Evolutionary conservation across 2,113 vertebrate species (phyloP).

Genomic region (Abramis brama): DNA sequence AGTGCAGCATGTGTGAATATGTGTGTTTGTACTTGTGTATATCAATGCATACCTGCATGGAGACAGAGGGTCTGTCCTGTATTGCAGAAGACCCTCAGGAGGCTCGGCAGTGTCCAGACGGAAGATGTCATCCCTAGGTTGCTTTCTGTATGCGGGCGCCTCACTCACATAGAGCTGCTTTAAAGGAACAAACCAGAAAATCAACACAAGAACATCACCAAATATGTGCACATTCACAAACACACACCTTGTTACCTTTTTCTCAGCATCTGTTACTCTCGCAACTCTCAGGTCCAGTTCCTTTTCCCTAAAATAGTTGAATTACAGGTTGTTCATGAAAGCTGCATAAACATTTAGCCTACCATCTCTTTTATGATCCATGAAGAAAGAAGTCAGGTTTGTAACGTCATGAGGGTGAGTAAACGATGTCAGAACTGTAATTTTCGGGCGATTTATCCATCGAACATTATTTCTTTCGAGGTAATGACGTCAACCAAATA

Average conservation of each 20-base stretch:
- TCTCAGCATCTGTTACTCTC: slow-evolving; percentile 7
- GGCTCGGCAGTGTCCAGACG: background rate
- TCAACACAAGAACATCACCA: background rate
- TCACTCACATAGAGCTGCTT: slow-evolving; percentile 25
- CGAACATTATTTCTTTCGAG: background rate
- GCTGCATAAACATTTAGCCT: background rate
- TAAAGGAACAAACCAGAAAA: background rate
- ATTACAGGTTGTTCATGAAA: background rate
- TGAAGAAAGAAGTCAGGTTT: background rate
- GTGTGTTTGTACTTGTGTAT: background rate
- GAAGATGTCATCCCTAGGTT: background rate
- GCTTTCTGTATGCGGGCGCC: background rate
- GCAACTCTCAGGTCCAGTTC: slow-evolving; percentile 23
- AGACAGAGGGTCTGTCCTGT: slow-evolving; percentile 3
- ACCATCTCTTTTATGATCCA: background rate
- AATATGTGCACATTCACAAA: background rate
- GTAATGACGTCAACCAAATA: background rate
- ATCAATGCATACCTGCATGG: slow-evolving; percentile 9
- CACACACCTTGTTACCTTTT: slow-evolving; percentile 15
- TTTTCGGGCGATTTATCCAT: background rate
- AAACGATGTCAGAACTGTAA: background rate
- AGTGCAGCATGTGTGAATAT: background rate
- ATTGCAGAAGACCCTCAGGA: slow-evolving; percentile 16
- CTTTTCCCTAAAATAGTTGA: slow-evolving; percentile 5
- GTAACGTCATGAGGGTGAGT: background rate